Base-by-base conservation (phyloP, 1,140 invertebrate genomes). In the Apolygus lucorum region DNA sequence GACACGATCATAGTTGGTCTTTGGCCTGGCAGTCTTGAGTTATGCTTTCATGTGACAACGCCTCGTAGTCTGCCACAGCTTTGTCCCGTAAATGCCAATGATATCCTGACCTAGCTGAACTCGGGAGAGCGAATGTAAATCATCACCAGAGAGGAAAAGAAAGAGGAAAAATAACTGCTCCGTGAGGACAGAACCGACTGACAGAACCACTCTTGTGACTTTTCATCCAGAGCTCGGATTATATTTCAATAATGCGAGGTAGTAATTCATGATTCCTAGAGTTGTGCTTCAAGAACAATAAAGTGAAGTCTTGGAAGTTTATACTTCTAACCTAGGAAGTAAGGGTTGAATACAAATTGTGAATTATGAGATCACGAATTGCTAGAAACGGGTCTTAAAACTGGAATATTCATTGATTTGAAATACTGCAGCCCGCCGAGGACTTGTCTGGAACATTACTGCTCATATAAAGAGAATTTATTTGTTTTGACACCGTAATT, bases 1-100 rank as follows among this genome's bases (percentile, higher is more conserved):
- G 54, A 59, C 54, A 59, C 54, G 54, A 59, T 59, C 54, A 21
- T 8, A 59, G 34, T 42, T 17, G 34, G 34, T 42, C 34, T 42
- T n/a, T n/a, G 17, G 34, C 34, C 4, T 42, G 34, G 34, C 4
- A 42, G 34, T 42, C 34, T 42, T 42, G 34, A 42, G 34, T 42
- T 42, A 42, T 42, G 34, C 4, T 42, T 42, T 42, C 34, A 17
- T 42, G 34, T 42, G 34, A 42, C 34, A 42, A 42, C 34, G 34
- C 34, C 34, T 42, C 17, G 4, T 42, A 8, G 4, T 42, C 34
- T 17, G 4, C 34, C 34, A 17, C 4, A 42, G 34, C 34, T 8
- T 42, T 42, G 34, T 42, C 34, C 17, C 34, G 34, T 42, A 42
- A 42, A 42, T 42, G 34, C 34, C 34, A 42, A 42, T 42, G 34